Evolutionary conservation across 2,888 invertebrate species (phyloP), one percentile per base, ranked within the genome.

Genomic region (Stegophylla sp.): DNA sequence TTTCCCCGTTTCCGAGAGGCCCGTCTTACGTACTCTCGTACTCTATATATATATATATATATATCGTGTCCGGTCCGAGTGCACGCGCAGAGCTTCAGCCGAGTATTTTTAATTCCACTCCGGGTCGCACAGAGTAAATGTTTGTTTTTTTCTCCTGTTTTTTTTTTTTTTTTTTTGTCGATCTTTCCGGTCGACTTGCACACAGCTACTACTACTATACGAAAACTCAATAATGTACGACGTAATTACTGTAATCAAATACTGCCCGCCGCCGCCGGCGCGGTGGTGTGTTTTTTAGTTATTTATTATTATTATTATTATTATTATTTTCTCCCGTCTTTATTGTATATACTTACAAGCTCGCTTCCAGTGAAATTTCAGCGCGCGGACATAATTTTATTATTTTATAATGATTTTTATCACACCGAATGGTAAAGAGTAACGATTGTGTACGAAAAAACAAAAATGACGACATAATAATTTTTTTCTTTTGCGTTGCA

Each of bases 201-300:
- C n/a, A n/a, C n/a, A n/a, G 43, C 59, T n/a, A n/a, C n/a, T n/a
- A n/a, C n/a, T n/a, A n/a, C n/a, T n/a, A n/a, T n/a, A 53, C 61
- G 45, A 34, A 34, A 73, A 45, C 45, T 59, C 26, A 67, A 53
- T 48, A 61, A 48, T n/a, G 59, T 7, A 28, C 61, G 1, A 34
- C 48, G 34, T 48, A 74, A 74, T 74, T 34, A 74, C 75, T 64
- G 64, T 64, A 64, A 75, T 75, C 51, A 64, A 61, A 73, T 73
- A 61, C 26, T 74, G 28, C 48, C 74, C 63, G 34, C 74, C 63
- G n/a, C n/a, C n/a, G n/a, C n/a, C n/a, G n/a, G n/a, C n/a, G n/a
- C n/a, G 48, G 20, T 63, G 45, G 63, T 61, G 26, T 61, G 1
- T 45, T 48, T 28, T n/a, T 3, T 15, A 17, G 28, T 63, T 34